Percentiles rank a stretch among this genome's conserved stretches.
These are phyloP conservation scores for Lasius fuliginosus DNA, from an alignment of 2,888 invertebrate genomes.

Conservation along the genomic window DNA sequence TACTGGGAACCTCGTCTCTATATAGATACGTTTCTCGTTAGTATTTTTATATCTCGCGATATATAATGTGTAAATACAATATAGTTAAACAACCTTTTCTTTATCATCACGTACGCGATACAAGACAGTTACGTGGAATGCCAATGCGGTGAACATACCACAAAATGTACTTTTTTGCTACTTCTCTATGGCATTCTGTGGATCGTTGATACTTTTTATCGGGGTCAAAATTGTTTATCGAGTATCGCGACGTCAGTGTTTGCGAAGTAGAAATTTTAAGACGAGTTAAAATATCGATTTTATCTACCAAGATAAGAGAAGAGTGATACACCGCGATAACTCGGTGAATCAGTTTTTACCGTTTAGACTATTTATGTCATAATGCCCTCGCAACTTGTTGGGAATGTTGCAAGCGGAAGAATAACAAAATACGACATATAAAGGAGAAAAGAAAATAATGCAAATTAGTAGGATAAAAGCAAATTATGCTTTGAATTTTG, in stretches of 20 bases:
- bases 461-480: slow-evolving; percentile 3
- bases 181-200: slow-evolving; percentile 50
- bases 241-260: slow-evolving; percentile 32
- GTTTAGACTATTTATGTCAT: slow-evolving; percentile 53
- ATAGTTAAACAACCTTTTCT: slow-evolving; percentile 70
- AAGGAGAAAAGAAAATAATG: slow-evolving; percentile 23
- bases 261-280: slow-evolving; percentile 45
- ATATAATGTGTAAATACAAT: slow-evolving; percentile 80
- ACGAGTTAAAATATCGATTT: slow-evolving; percentile 39
- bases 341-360: slow-evolving; percentile 44
- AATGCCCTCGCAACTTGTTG: slow-evolving; percentile 51
- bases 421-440: slow-evolving; percentile 12
- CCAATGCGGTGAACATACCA: slow-evolving; percentile 70
- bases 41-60: slow-evolving; percentile 83
- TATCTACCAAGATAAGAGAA: slow-evolving; percentile 35
- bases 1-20: slow-evolving; percentile 74
- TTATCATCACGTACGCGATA: slow-evolving; percentile 67
- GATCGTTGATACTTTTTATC: slow-evolving; percentile 62
- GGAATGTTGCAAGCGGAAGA: slow-evolving; percentile 33
- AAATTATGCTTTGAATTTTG: slow-evolving; percentile 30
- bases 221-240: slow-evolving; percentile 59
- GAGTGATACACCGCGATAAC: slow-evolving; percentile 48
- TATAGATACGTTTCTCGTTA: slow-evolving; percentile 82
- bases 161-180: slow-evolving; percentile 53
- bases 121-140: slow-evolving; percentile 58